Evolutionary conservation across 2,888 invertebrate genomes (phyloP).

Genomic region (Cataglyphis rosenhaueri): DNA sequence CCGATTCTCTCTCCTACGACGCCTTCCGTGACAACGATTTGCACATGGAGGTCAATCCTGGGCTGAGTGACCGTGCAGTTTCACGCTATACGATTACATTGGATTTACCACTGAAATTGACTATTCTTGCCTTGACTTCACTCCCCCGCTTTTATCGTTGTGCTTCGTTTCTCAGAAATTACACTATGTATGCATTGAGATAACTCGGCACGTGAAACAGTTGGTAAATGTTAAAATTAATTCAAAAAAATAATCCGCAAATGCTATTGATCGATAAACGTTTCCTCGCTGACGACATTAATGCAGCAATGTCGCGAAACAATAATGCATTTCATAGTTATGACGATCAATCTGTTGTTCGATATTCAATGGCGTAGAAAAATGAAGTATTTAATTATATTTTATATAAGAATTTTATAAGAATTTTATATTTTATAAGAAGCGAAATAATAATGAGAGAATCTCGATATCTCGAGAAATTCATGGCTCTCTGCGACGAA

Average conservation of each 20-base stretch:
- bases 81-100: not conserved
- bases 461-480: constrained; percentile 2
- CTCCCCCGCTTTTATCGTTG: not conserved
- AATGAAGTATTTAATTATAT: not conserved
- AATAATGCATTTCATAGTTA: not conserved
- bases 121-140: not conserved
- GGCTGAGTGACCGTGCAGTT: constrained; percentile 6
- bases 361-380: not conserved
- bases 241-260: constrained; percentile 20
- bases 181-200: not conserved
- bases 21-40: constrained; percentile 59
- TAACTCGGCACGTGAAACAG: not conserved
- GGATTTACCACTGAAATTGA: not conserved
- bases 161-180: not conserved
- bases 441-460: not conserved
- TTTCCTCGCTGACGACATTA: not conserved
- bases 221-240: not conserved
- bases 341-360: not conserved
- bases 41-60: constrained; percentile 29
- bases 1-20: constrained; percentile 71
- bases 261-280: not conserved
- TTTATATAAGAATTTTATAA: too few species aligned
- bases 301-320: not conserved
- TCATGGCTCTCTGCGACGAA: not conserved
- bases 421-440: too few species aligned